These are phyloP conservation scores for Arizona elegans DNA, from an alignment of 2,113 vertebrate species.

Conservation along the genomic window DNA sequence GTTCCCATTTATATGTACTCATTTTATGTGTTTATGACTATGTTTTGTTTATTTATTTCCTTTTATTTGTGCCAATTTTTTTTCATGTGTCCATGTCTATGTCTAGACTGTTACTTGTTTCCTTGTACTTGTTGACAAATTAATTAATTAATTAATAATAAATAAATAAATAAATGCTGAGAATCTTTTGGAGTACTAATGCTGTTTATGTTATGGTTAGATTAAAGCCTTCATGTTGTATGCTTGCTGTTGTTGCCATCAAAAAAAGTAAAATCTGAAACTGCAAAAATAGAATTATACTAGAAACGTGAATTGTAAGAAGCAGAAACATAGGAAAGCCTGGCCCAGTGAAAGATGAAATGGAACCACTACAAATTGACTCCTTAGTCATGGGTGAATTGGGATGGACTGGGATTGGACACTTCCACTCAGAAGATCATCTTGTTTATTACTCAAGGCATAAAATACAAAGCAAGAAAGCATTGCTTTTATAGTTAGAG, in stretches of 20 bases:
- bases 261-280: neutral
- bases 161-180: neutral
- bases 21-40: no score
- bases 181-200: neutral
- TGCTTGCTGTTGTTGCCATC: neutral
- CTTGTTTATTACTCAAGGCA: neutral
- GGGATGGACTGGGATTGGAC: neutral
- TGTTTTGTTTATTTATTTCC: no score
- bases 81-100: no score
- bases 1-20: no score
- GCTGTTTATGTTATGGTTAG: neutral
- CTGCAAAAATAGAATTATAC: neutral
- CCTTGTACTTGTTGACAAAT: no score
- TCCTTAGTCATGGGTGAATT: neutral
- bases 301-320: neutral
- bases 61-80: no score
- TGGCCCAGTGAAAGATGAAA: neutral
- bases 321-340: neutral
- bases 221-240: neutral
- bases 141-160: no score
- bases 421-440: neutral
- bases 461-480: neutral
- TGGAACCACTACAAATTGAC: neutral
- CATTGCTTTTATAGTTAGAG: neutral
- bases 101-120: no score